phyloP scores from a whole-genome alignment of 2,113 vertebrate species.

The Athene cunicularia region DNA sequence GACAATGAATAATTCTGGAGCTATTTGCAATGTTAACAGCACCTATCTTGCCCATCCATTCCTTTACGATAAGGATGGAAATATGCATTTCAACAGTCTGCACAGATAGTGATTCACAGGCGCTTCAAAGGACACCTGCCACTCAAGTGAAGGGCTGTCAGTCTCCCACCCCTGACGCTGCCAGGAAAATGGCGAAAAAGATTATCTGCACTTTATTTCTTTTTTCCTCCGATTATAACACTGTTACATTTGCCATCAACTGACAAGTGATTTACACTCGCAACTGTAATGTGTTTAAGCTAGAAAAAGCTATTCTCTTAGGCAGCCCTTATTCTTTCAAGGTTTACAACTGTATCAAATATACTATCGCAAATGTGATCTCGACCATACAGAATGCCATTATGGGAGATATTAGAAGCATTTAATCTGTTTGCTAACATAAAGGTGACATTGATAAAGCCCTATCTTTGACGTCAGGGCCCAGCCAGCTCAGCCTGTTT shows the following conservation, averaged over 20 bases:
- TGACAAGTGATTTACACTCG: slow-evolving; percentile 98
- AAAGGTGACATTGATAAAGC: slow-evolving; percentile 90
- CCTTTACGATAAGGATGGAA: slow-evolving; percentile 98
- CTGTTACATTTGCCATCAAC: slow-evolving; percentile 87
- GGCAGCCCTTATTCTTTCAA: slow-evolving; percentile 83
- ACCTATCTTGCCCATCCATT: slow-evolving; percentile 99
- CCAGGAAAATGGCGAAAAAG: slow-evolving; percentile 91
- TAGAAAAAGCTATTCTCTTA: slow-evolving; percentile 86
- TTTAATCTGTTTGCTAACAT: slow-evolving; percentile 83
- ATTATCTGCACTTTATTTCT: slow-evolving; percentile 97
- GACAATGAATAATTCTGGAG: slow-evolving; percentile 99
- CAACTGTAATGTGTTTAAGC: slow-evolving; percentile 88
- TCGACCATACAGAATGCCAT: slow-evolving; percentile 82
- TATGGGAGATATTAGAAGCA: slow-evolving; percentile 78
- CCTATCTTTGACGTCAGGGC: slow-evolving; percentile 73
- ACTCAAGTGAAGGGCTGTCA: slow-evolving; percentile 99
- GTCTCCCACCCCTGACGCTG: slow-evolving; percentile 87
- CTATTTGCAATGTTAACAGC: slow-evolving; percentile 99
- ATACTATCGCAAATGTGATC: slow-evolving; percentile 89
- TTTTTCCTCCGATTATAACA: slow-evolving; percentile 88
- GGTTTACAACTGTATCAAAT: slow-evolving; percentile 91
- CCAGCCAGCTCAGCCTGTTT: slow-evolving; percentile 38
- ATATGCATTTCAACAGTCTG: slow-evolving; percentile 99
- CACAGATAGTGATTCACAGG: slow-evolving; percentile 93
- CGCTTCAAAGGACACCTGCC: slow-evolving; percentile 99